A percentile compares a stretch with the other conserved stretches of the same genome.
phyloP scores from a whole-genome alignment of 1,140 invertebrate species.

The Halictus rubicundus region DNA sequence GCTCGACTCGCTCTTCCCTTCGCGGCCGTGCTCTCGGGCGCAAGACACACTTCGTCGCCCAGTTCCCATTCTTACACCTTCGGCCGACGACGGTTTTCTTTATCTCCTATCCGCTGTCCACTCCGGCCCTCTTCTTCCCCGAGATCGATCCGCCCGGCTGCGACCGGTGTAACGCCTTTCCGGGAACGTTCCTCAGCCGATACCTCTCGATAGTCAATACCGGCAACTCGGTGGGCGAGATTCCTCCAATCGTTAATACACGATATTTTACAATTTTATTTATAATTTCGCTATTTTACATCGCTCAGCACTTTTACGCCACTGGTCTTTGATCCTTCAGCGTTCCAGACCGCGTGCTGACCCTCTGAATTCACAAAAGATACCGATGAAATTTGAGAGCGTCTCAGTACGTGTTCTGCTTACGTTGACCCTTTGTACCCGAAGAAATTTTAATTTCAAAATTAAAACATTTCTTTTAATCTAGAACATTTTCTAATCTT shows the following conservation, averaged over 20 bases:
- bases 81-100: conserved; percentile 13
- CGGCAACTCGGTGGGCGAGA: neutral
- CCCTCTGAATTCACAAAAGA: neutral
- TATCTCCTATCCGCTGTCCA: neutral
- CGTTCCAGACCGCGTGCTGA: neutral
- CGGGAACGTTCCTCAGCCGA: neutral
- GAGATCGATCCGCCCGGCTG: conserved; percentile 1
- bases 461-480: too few species aligned
- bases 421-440: too few species aligned
- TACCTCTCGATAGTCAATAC: neutral
- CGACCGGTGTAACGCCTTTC: conserved; percentile 17
- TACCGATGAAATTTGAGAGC: too few species aligned
- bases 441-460: too few species aligned
- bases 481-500: too few species aligned
- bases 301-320: too few species aligned
- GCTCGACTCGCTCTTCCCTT: conserved; percentile 11
- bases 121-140: conserved; percentile 6
- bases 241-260: neutral
- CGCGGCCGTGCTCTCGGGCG: neutral
- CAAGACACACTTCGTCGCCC: conserved; percentile 33
- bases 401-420: too few species aligned
- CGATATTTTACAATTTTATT: too few species aligned
- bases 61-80: conserved; percentile 37
- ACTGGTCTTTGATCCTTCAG: too few species aligned
- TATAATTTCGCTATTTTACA: too few species aligned